These are phyloP conservation scores for Gobiocypris rarus DNA, from an alignment of 2,113 vertebrate genomes.

Conservation along the genomic window DNA sequence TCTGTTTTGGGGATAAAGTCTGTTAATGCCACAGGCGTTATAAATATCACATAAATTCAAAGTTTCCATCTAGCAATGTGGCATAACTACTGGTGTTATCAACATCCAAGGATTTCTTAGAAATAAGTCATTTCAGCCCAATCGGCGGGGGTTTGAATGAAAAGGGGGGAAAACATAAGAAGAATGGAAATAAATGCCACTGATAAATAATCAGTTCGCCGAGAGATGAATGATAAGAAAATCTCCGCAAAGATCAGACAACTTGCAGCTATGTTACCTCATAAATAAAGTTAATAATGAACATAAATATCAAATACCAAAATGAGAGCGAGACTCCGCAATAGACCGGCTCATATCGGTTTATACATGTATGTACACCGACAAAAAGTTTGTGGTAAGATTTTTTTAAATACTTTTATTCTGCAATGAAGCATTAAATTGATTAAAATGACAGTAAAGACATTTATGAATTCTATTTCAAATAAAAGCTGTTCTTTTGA, in stretches of 20 bases:
- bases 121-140: slow-evolving; percentile 11
- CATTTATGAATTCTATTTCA: background rate
- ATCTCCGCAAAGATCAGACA: slow-evolving; percentile 20
- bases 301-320: slow-evolving; percentile 12
- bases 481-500: background rate
- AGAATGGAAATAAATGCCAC: slow-evolving; percentile 17
- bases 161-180: background rate
- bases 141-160: slow-evolving; percentile 20
- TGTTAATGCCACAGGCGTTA: slow-evolving; percentile 12
- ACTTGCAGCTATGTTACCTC: background rate
- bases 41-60: slow-evolving; percentile 38
- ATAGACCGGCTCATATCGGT: background rate
- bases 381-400: no score
- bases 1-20: slow-evolving; percentile 37
- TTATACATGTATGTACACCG: background rate
- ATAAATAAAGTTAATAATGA: slow-evolving; percentile 20
- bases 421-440: background rate
- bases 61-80: slow-evolving; percentile 8
- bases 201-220: slow-evolving; percentile 2
- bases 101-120: slow-evolving; percentile 21
- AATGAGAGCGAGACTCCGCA: background rate
- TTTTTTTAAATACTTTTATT: no score
- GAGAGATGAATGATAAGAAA: slow-evolving; percentile 26
- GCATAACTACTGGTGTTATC: slow-evolving; percentile 23
- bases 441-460: background rate